phyloP scores from a whole-genome alignment of 2,888 invertebrate species.

The Napeogenes sylphis region DNA sequence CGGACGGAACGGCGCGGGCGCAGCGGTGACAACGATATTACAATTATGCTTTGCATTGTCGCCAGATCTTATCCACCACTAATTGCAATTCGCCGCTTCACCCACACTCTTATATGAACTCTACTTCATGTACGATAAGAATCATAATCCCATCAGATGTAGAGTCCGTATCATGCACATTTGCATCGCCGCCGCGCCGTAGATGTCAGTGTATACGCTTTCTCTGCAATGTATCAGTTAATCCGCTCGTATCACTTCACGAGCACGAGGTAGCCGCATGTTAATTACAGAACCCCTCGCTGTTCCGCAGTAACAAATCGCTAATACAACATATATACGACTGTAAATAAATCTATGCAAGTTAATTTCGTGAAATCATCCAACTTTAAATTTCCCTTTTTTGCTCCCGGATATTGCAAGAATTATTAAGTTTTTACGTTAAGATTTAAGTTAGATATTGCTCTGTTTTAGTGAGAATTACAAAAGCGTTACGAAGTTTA shows the following conservation, averaged over 20 bases:
- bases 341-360: constrained; percentile 10
- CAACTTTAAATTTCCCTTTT: constrained; percentile 5
- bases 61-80: constrained; percentile 31
- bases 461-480: too few species aligned
- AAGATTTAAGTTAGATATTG: too few species aligned
- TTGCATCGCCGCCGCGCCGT: constrained; percentile 22
- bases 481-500: too few species aligned
- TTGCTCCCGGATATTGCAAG: background rate
- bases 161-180: constrained; percentile 25
- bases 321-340: background rate
- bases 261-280: constrained; percentile 8
- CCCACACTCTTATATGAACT: background rate
- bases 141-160: constrained; percentile 17
- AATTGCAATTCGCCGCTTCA: constrained; percentile 21
- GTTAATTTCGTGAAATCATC: constrained; percentile 9
- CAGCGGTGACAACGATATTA: constrained; percentile 35
- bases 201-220: constrained; percentile 16
- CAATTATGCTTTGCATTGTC: constrained; percentile 33
- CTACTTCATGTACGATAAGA: background rate
- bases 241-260: constrained; percentile 23
- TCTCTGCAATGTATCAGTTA: constrained; percentile 27
- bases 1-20: constrained; percentile 28
- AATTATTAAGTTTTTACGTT: too few species aligned
- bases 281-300: constrained; percentile 12
- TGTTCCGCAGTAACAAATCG: constrained; percentile 10